phyloP scores from a whole-genome alignment of 92 coral and sea anemone genomes.

The Phymanthus crucifer region DNA sequence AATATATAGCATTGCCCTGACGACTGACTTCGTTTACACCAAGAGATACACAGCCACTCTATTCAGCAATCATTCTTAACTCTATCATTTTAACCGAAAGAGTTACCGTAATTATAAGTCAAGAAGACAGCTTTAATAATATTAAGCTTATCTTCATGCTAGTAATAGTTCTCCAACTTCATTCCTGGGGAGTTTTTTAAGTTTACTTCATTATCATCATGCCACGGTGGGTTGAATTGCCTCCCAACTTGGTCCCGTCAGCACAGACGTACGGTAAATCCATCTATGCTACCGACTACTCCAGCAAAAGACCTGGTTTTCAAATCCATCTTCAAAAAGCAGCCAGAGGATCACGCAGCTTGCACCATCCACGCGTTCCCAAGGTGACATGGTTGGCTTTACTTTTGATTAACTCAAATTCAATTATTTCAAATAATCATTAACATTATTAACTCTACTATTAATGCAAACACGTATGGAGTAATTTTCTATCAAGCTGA shows the following conservation, averaged over 20 bases:
- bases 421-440: background rate
- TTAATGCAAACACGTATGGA: background rate
- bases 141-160: background rate
- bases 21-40: constrained; percentile 51
- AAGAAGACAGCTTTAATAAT: background rate
- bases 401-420: background rate
- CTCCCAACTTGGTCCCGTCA: constrained; percentile 80
- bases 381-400: constrained; percentile 48
- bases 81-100: background rate
- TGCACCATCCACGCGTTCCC: constrained; percentile 71
- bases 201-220: constrained; percentile 7
- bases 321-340: constrained; percentile 77
- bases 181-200: background rate
- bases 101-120: constrained; percentile 23
- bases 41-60: constrained; percentile 1
- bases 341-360: constrained; percentile 44
- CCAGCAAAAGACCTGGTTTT: constrained; percentile 76
- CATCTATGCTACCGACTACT: constrained; percentile 75
- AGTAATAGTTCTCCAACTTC: background rate
- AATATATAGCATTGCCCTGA: constrained; percentile 48
- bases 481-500: no score
- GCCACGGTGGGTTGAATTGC: constrained; percentile 89
- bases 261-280: constrained; percentile 75
- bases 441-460: background rate
- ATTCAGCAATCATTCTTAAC: constrained; percentile 15